Evolutionary conservation across 2,113 vertebrate genomes (phyloP), one percentile per base, ranked within the genome.

Genomic region (Pandion haliaetus): DNA sequence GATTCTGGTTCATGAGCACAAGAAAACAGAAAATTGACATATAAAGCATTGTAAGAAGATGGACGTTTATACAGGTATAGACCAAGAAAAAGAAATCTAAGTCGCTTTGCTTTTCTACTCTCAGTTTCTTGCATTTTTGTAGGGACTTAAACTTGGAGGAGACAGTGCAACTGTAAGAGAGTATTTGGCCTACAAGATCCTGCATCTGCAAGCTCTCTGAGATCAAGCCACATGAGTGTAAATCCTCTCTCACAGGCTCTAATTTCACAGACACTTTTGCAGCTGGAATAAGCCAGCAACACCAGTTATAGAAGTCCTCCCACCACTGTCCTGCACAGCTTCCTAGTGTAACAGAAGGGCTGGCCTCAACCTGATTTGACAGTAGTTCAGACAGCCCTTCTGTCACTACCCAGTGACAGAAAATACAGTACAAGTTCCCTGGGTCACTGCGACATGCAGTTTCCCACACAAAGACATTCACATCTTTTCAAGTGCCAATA

Each of bases 81-180:
- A 86, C 5, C 13, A 66, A 94, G 61, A 40, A 61, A 69, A 72
- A 83, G 6, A 58, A 84, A 73, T 25, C 26, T 2, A 78, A 74
- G 28, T 12, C 4, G 1, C 29, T 77, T 84, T 62, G 55, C n/a
- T 66, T 65, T 45, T 58, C 28, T 74, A 7, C 18, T 93, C 55
- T 70, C 42, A 17, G 8, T 84, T 86, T 77, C 54, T 69, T 74
- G 17, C 17, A 50, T 72, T 89, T 70, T 66, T 42, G 16, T 36
- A 20, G 17, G 38, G 55, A 91, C 19, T 38, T 93, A 66, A 86
- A 58, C 36, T 36, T 32, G 49, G 21, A 77, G 8, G 3, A 73
- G 49, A 44, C 0, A 0, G 50, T 67, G 26, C 5, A 55, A 12
- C 14, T 29, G 4, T 10, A 54, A 42, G 45, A 54, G 62, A 36